These are phyloP conservation scores for Phorcus lineatus DNA, from an alignment of 2,888 invertebrate species.

Conservation along the genomic window DNA sequence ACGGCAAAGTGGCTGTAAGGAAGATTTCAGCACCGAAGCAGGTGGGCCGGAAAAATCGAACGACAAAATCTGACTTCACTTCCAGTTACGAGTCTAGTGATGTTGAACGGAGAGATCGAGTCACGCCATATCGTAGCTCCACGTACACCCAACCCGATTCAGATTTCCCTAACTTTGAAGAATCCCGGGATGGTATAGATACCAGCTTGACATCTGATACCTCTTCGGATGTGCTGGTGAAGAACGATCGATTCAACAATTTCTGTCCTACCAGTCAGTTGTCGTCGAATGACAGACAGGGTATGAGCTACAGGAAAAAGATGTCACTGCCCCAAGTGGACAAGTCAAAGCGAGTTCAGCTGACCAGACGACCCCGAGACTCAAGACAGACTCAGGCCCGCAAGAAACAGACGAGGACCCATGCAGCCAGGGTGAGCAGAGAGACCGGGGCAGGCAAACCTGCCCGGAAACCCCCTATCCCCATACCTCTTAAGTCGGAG, in stretches of 20 bases:
- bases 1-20: too few relatives aligned
- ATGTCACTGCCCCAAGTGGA: not conserved
- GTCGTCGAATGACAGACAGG: too few relatives aligned
- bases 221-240: not conserved
- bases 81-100: too few relatives aligned
- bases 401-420: not conserved
- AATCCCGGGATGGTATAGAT: not conserved
- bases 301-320: not conserved
- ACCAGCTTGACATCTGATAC: not conserved
- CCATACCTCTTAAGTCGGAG: conserved; percentile 40
- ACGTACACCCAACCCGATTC: too few relatives aligned
- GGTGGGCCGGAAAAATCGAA: too few relatives aligned
- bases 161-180: too few relatives aligned
- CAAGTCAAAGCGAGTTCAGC: not conserved
- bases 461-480: conserved; percentile 36
- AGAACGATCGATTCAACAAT: too few relatives aligned
- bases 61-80: too few relatives aligned
- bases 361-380: not conserved
- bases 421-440: not conserved
- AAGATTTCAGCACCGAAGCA: too few relatives aligned
- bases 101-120: too few relatives aligned
- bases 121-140: too few relatives aligned
- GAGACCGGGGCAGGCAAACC: not conserved
- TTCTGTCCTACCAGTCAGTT: too few relatives aligned
- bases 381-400: not conserved